A percentile compares a stretch with the other conserved stretches of the same genome.
These are phyloP conservation scores for Helogale parvula DNA, from an alignment of 2,113 vertebrate genomes.

Conservation along the genomic window DNA sequence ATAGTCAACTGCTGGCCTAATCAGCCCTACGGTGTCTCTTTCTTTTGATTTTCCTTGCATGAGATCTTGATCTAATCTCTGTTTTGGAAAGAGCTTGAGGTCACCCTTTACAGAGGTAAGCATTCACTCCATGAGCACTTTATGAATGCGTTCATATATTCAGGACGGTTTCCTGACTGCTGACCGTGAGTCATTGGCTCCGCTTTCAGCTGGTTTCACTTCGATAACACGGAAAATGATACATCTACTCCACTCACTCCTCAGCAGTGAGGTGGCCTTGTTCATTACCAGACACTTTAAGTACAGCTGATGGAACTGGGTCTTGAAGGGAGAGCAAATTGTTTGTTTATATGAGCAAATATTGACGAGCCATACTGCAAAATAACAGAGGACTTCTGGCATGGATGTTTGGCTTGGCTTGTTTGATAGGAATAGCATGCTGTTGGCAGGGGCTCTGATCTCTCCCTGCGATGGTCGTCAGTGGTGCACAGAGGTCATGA, in stretches of 20 bases:
- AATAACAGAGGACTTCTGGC: neutral
- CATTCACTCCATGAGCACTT: fast-evolving
- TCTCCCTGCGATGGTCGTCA: fast-evolving
- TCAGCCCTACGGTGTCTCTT: neutral
- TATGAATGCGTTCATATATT: fast-evolving
- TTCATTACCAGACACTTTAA: neutral
- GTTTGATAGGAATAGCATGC: neutral
- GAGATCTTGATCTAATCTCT: slow-evolving; percentile 32
- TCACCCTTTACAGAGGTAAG: fast-evolving
- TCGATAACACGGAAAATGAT: neutral
- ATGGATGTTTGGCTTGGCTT: neutral
- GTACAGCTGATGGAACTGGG: neutral
- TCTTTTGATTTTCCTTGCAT: slow-evolving; percentile 6
- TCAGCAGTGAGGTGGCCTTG: neutral
- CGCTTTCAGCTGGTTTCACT: neutral
- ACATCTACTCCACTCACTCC: neutral
- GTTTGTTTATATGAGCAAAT: slow-evolving; percentile 57
- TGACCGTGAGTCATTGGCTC: neutral
- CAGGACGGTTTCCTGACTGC: neutral
- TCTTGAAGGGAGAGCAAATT: slow-evolving; percentile 49
- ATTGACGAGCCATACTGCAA: neutral
- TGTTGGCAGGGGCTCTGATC: neutral
- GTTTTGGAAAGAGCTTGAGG: neutral
- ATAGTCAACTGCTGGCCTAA: neutral
- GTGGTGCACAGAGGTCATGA: neutral